These are phyloP conservation scores for Ophion ellenae DNA, from an alignment of 2,888 invertebrate species.

Conservation along the genomic window DNA sequence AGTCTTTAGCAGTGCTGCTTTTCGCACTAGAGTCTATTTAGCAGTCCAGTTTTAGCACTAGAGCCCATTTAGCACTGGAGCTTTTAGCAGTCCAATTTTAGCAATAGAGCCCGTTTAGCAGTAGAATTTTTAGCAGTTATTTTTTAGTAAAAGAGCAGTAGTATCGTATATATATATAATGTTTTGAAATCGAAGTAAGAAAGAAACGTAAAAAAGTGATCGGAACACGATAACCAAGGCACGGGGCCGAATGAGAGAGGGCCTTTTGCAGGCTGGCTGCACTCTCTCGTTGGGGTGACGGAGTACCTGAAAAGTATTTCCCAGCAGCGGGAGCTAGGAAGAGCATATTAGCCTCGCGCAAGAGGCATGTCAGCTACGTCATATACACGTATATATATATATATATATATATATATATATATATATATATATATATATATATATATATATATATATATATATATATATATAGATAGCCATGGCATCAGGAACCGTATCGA, in stretches of 20 bases:
- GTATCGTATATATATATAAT: too few relatives aligned
- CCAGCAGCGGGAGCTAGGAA: conserved; percentile 51
- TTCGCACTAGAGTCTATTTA: too few relatives aligned
- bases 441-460: not conserved
- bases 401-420: not conserved
- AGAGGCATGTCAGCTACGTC: conserved; percentile 26
- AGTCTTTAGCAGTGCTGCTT: too few relatives aligned
- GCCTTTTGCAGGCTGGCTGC: conserved; percentile 43
- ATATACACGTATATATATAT: not conserved
- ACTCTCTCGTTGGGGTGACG: conserved; percentile 66
- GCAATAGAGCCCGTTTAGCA: too few relatives aligned
- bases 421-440: not conserved
- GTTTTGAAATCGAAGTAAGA: conserved; percentile 46
- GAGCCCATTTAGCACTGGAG: too few relatives aligned
- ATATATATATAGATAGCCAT: not conserved
- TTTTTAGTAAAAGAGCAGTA: too few relatives aligned
- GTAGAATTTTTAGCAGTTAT: too few relatives aligned
- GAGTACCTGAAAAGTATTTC: conserved; percentile 69
- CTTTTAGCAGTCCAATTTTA: too few relatives aligned
- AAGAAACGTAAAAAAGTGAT: conserved; percentile 46
- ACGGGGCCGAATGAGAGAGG: conserved; percentile 41
- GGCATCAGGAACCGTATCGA: conserved; percentile 76
- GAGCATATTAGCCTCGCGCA: conserved; percentile 40
- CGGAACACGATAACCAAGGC: conserved; percentile 54
- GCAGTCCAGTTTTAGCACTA: too few relatives aligned